phyloP scores from a whole-genome alignment of 92 coral and sea anemone species.

The Palythoa caribaeorum region DNA sequence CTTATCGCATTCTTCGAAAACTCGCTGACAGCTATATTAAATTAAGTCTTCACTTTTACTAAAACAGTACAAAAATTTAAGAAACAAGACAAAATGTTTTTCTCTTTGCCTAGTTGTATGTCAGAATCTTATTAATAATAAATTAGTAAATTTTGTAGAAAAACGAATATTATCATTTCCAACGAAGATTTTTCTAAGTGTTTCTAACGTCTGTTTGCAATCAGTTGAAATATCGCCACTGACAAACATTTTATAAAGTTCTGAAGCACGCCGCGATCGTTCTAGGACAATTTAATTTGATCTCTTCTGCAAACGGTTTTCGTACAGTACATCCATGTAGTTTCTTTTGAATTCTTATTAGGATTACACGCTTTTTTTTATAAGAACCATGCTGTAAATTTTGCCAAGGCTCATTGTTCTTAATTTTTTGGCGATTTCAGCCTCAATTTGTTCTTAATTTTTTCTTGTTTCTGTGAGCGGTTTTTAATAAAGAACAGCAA shows the following conservation, averaged over 20 bases:
- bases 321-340: background rate
- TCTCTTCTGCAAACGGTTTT: background rate
- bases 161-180: slow-evolving; percentile 53
- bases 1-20: background rate
- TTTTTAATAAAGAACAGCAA: too few relatives aligned
- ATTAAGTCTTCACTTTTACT: background rate
- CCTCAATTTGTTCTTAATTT: too few relatives aligned
- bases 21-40: background rate
- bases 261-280: too few relatives aligned
- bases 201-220: background rate
- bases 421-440: too few relatives aligned
- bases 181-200: slow-evolving; percentile 40
- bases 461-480: too few relatives aligned
- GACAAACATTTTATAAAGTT: background rate
- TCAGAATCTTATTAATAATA: slow-evolving; percentile 64
- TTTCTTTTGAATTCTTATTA: background rate
- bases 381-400: too few relatives aligned
- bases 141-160: slow-evolving; percentile 78
- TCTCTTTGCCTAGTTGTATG: background rate
- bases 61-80: slow-evolving; percentile 5
- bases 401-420: too few relatives aligned
- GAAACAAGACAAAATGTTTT: background rate
- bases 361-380: background rate
- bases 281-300: background rate
- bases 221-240: background rate